A percentile compares a stretch with the other conserved stretches of the same genome.
Conservation (phyloP, 1,140 invertebrate species). For the Nephotettix cincticeps region DNA sequence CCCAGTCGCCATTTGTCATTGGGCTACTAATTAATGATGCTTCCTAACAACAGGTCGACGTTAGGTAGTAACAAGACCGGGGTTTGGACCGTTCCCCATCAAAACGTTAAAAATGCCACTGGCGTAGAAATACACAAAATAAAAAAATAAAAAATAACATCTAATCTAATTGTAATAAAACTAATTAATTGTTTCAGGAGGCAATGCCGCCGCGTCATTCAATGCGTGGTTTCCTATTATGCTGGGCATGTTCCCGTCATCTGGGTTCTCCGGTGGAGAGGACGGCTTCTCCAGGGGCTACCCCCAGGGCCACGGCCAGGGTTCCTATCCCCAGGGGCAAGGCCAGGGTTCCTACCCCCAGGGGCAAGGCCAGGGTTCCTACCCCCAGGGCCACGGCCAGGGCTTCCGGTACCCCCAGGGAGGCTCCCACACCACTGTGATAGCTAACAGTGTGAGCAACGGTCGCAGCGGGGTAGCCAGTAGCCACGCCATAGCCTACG, state of each 20-base stretch:
- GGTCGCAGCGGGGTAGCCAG: conserved; percentile 64
- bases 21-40: too few species aligned
- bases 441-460: conserved; percentile 67
- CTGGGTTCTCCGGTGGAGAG: neutral
- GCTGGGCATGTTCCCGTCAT: conserved; percentile 40
- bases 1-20: too few species aligned
- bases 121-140: too few species aligned
- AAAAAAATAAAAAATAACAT: too few species aligned
- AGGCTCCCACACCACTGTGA: conserved; percentile 53
- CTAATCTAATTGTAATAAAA: too few species aligned
- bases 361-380: conserved; percentile 41
- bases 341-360: too few species aligned
- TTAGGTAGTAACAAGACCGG: too few species aligned
- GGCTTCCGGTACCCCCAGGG: conserved; percentile 35
- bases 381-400: conserved; percentile 40
- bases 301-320: neutral
- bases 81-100: too few species aligned
- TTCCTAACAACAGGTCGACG: too few species aligned
- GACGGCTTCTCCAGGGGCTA: neutral
- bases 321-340: too few species aligned
- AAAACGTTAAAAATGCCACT: too few species aligned
- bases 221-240: conserved; percentile 45
- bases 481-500: conserved; percentile 67
- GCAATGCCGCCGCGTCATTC: conserved; percentile 40
- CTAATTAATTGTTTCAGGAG: conserved; percentile 30